Evolutionary conservation across 2,888 invertebrate genomes (phyloP), one percentile per base, ranked within the genome.

Genomic region (Acleris literana): DNA sequence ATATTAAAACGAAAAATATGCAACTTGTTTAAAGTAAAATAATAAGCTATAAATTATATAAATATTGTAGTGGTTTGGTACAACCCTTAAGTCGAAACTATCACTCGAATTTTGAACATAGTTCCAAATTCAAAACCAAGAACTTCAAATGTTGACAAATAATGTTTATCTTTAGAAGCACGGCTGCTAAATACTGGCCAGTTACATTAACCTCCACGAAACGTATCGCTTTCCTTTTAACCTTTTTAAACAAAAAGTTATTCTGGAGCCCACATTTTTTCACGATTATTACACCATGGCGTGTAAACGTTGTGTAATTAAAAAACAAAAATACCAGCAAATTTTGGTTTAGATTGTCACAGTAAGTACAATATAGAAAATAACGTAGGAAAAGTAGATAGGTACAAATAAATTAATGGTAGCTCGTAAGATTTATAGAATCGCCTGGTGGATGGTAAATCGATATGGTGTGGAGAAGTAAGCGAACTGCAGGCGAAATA

Each of bases 401-500:
- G 20, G 16, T 5, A 39, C 44, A 44, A 29, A 57, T 5, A 6
- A 51, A 29, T 54, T 44, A 59, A 67, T 63, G 29, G 53, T 59
- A 44, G 48, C 18, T 33, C 43, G 52, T 43, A 33, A 49, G 60
- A 79, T 75, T 78, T 78, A 79, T 76, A 46, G 52, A 66, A 66
- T 65, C 20, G 70, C 62, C 58, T 69, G 72, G 74, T 79, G 76
- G 82, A 80, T 68, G 70, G 65, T 70, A 82, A 87, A 89, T 91
- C 90, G 86, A 91, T 91, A 90, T 87, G 84, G 86, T 84, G 84
- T 80, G 81, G 82, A 71, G 79, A 86, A 87, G 85, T 87, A 83
- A 84, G 84, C 84, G 80, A 84, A 88, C 88, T 91, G 91, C 91
- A 89, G 90, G 82, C 79, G 83, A 83, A 89, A 85, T 90, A 90